Evolutionary conservation across 1,140 invertebrate genomes (phyloP), one percentile per base, ranked within the genome.

Genomic region (Nilaparvata lugens): DNA sequence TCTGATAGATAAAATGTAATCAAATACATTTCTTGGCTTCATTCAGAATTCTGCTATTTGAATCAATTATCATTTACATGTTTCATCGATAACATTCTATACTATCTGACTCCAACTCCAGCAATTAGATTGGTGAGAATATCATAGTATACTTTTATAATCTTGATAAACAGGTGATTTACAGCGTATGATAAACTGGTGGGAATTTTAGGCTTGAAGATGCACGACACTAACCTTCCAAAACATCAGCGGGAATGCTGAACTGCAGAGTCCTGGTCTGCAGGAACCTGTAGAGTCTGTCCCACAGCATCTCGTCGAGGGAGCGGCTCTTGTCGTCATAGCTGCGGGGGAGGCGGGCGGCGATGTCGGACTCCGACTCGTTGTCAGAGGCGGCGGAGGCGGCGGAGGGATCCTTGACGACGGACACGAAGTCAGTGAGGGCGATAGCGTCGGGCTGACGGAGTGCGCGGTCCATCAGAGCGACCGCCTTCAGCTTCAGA

Each of bases 251-350:
- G 2, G 66, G 66, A 16, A 67, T 62, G 19, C 63, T 77, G 11
- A 79, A 61, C 77, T 90, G 87, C 57, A 91, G 73, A 14, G 86
- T 88, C 72, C 89, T 86, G 65, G 83, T 82, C 70, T 85, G 81
- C 68, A 91, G 80, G 73, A 89, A 89, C 67, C 77, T 81, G 53
- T 82, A 72, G 56, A 89, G 75, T 69, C 84, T 86, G 68, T 89
- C 85, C 65, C 86, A 70, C 65, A 91, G 86, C 72, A 90, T 79
- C 51, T 76, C 78, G 67, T 88, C 87, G 13, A 91, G 73, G 1
- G 82, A 82, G 63, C 84, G 79, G 62, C 89, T 86, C 62, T 85
- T 85, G 65, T 85, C 83, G 2, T 79, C 78, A 0, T 86, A 67
- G 42, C 83, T 78, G 62, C 87, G 78, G 0, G 87, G 87, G 56